Evolutionary conservation across 2,113 vertebrate species (phyloP).

Genomic region (Pterophyllum scalare): DNA sequence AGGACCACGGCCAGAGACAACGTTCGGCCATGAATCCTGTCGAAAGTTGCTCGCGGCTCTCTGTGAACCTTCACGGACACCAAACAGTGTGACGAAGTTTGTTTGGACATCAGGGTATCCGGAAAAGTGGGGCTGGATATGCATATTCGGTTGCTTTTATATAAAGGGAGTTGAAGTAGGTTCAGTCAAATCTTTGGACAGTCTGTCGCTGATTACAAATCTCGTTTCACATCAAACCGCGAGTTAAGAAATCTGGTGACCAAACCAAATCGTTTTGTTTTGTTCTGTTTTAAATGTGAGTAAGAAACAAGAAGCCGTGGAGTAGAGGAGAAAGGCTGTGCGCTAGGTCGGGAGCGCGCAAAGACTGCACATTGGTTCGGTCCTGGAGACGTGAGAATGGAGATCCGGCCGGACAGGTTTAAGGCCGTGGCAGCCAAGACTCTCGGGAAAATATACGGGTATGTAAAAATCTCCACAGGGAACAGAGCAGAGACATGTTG

Average conservation of each 20-base stretch:
- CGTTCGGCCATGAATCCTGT: constrained; percentile 53
- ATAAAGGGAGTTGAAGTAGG: constrained; percentile 16
- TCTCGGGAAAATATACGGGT: constrained; percentile 82
- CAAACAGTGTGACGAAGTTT: constrained; percentile 32
- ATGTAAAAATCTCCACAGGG: constrained; percentile 40
- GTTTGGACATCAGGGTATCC: neutral
- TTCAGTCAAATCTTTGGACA: constrained; percentile 15
- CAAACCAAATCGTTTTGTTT: constrained; percentile 10
- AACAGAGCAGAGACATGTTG: neutral
- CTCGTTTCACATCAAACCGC: neutral
- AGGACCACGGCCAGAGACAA: constrained; percentile 74
- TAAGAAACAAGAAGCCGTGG: constrained; percentile 48
- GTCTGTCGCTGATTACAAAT: neutral
- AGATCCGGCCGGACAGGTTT: constrained; percentile 81
- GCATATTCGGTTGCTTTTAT: constrained; percentile 21
- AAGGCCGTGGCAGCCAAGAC: constrained; percentile 79
- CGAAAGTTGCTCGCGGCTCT: constrained; percentile 48
- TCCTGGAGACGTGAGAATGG: constrained; percentile 79
- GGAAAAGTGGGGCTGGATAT: constrained; percentile 42
- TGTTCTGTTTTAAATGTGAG: constrained; percentile 26
- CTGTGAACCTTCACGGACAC: constrained; percentile 8
- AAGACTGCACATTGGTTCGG: constrained; percentile 59
- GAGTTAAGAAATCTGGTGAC: neutral
- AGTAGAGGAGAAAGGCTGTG: constrained; percentile 56
- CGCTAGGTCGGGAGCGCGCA: constrained; percentile 68